Base-by-base conservation (phyloP, 2,888 invertebrate species). In the Ophion costatus region DNA sequence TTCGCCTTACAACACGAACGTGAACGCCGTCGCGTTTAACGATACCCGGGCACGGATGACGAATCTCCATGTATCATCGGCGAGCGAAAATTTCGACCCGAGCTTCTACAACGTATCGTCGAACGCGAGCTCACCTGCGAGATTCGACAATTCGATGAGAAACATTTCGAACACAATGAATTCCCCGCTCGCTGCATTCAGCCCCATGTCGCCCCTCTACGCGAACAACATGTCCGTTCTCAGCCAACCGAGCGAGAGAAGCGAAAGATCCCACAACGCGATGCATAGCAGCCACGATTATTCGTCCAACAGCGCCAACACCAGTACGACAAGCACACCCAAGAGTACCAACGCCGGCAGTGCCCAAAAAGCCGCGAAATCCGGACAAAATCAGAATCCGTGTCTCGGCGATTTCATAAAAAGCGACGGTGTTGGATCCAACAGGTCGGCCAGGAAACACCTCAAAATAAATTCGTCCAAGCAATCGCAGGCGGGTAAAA, bases 351-450 rank as follows among this genome's bases (percentile, higher is more conserved):
- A 10, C 22, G 14, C 74, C 3, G 86, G 83, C 71, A 87, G 84
- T 74, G 75, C 85, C 14, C 82, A 88, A 66, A 90, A 87, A 83
- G 84, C 67, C 73, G 83, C 74, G 5, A 90, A 88, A 82, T 63
- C 51, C 33, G 80, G 85, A 17, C 83, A 85, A 11, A 88, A 87
- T 75, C 88, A 84, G 59, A 90, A 38, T 77, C 6, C 88, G 0
- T 88, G 88, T 74, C 87, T 92, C 22, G 90, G 88, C 5, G 91
- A 92, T 88, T 92, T 90, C 81, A 87, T 91, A 29, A 87, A 76
- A 1, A 71, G 67, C 20, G 89, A 90, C n/a, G 71, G 76, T 51
- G 57, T 80, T 33, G 74, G 73, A 64, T 87, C 88, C 7, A 79
- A 56, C 14, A 80, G 59, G 42, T 57, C 59, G 22, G n/a, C 69